These are phyloP conservation scores for Mesopsocus fuscifrons DNA, from an alignment of 2,888 invertebrate genomes.

Conservation along the genomic window DNA sequence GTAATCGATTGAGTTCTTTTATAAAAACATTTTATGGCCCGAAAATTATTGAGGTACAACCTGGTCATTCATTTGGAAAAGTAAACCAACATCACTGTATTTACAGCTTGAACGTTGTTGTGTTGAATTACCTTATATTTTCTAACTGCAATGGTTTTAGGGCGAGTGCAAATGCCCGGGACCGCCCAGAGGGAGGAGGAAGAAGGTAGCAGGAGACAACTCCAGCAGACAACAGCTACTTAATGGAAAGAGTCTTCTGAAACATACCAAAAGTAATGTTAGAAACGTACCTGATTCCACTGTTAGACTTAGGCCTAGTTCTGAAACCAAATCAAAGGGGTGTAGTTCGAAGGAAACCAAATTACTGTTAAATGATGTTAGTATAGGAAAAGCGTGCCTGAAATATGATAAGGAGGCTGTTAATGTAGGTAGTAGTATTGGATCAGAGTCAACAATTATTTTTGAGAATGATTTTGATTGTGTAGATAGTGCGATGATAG, in stretches of 20 bases:
- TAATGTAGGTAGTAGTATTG: conserved; percentile 4
- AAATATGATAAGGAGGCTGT: conserved; percentile 8
- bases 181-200: not conserved
- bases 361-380: not conserved
- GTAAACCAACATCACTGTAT: too few species aligned
- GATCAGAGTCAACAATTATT: conserved; percentile 2
- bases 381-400: conserved; percentile 8
- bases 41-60: too few species aligned
- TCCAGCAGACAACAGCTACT: not conserved
- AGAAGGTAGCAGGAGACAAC: not conserved
- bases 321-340: not conserved
- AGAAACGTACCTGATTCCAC: conserved; percentile 7
- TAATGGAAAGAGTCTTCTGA: not conserved
- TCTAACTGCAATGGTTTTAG: too few species aligned
- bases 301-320: not conserved
- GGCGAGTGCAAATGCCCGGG: not conserved
- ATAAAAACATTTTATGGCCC: too few species aligned
- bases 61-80: too few species aligned
- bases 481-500: conserved; percentile 4
- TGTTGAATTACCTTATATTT: too few species aligned
- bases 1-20: too few species aligned
- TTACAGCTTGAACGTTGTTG: too few species aligned
- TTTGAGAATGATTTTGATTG: conserved; percentile 10
- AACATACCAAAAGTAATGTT: conserved; percentile 3
- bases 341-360: conserved; percentile 3